phyloP scores from a whole-genome alignment of 2,888 invertebrate species.

The Zygothrica quintamaculata region DNA sequence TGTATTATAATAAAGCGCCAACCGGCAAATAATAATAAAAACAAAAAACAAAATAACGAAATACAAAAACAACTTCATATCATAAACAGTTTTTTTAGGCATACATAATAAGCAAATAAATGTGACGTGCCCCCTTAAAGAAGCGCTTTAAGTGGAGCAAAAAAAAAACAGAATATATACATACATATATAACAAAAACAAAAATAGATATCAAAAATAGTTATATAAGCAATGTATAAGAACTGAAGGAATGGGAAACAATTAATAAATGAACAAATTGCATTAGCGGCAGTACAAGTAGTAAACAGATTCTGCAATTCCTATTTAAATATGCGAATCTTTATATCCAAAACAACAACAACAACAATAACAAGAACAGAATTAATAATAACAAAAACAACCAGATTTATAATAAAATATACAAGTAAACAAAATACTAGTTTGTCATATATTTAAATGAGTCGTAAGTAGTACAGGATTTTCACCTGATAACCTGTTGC shows the following conservation, averaged over 20 bases:
- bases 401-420: slow-evolving; percentile 45
- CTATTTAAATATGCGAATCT: slow-evolving; percentile 49
- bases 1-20: slow-evolving; percentile 8
- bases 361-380: slow-evolving; percentile 21
- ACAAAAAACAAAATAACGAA: not conserved
- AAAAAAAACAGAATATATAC: too few relatives aligned
- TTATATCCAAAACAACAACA: slow-evolving; percentile 31
- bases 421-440: slow-evolving; percentile 82
- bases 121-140: slow-evolving; percentile 7
- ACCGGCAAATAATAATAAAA: slow-evolving; percentile 36
- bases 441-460: slow-evolving; percentile 81
- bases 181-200: too few relatives aligned
- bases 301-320: slow-evolving; percentile 58
- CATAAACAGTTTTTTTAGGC: slow-evolving; percentile 29
- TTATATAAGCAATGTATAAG: slow-evolving; percentile 12
- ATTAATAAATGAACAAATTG: slow-evolving; percentile 30
- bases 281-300: slow-evolving; percentile 28
- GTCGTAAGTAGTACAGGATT: slow-evolving; percentile 70
- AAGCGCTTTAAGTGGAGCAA: slow-evolving; percentile 36
- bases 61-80: slow-evolving; percentile 15
- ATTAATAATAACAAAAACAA: slow-evolving; percentile 36
- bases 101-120: slow-evolving; percentile 29
- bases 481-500: slow-evolving; percentile 53
- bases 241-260: slow-evolving; percentile 5
- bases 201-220: not conserved